phyloP scores from a whole-genome alignment of 1,140 invertebrate species.

The Episyrphus balteatus region DNA sequence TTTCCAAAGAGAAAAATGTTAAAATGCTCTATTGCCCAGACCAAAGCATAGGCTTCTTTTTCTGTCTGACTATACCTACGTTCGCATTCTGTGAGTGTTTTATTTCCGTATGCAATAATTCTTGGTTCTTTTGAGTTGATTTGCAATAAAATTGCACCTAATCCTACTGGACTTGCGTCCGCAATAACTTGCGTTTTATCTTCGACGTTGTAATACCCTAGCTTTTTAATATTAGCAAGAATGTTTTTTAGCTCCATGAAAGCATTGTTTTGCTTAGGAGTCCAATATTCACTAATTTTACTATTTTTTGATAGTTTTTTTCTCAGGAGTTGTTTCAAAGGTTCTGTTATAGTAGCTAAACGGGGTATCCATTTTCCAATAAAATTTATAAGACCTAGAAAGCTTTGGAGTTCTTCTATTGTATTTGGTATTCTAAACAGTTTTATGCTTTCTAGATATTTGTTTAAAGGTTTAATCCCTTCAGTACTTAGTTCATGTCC shows the following conservation, averaged over 20 bases:
- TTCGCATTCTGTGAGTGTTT: conserved; percentile 5
- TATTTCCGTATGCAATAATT: conserved; percentile 8
- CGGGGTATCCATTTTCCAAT: conserved; percentile 10
- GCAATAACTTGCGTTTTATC: conserved; percentile 6
- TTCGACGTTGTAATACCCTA: conserved; percentile 3
- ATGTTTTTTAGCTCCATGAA: conserved; percentile 6
- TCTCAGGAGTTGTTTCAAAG: conserved; percentile 7
- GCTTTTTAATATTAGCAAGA: conserved; percentile 1
- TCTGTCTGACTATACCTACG: conserved; percentile 9
- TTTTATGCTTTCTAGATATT: too few relatives aligned
- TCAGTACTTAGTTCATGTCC: background rate
- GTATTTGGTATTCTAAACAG: too few relatives aligned
- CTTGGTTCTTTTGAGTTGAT: background rate
- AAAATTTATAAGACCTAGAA: conserved; percentile 9
- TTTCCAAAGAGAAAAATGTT: conserved; percentile 2
- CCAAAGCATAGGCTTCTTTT: background rate
- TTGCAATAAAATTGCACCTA: conserved; percentile 8
- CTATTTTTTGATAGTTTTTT: conserved; percentile 1
- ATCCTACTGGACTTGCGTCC: conserved; percentile 10
- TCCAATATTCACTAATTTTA: conserved; percentile 1
- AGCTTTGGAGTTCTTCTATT: conserved; percentile 6
- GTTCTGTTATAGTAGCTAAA: conserved; percentile 5
- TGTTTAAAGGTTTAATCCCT: too few relatives aligned
- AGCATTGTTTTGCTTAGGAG: background rate
- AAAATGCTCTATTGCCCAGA: conserved; percentile 4